Conservation (phyloP, 2,113 vertebrate genomes). For the Butorides virescens region DNA sequence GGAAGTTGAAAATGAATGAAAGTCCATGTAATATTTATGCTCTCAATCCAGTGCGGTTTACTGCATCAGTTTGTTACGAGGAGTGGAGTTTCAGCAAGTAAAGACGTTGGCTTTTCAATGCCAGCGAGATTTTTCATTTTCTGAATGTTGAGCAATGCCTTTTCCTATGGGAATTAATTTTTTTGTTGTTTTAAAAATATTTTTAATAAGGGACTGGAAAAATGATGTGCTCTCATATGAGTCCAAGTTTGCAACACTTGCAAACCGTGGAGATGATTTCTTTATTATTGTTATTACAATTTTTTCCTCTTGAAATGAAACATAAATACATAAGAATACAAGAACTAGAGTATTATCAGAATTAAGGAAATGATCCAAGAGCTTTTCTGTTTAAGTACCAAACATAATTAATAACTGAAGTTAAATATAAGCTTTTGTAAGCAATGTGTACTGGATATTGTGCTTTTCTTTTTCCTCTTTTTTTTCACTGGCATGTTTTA, state of each 20-base stretch:
- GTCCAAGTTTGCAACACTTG: not conserved
- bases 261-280: constrained; percentile 1
- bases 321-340: not conserved
- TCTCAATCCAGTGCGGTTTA: not conserved
- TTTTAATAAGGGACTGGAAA: not conserved
- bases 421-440: not conserved
- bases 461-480: not conserved
- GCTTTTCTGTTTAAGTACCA: not conserved
- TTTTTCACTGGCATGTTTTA: not conserved
- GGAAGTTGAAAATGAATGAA: not conserved
- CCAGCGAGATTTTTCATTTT: not conserved
- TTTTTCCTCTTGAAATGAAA: not conserved
- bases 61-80: not conserved
- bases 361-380: not conserved
- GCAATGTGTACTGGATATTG: not conserved
- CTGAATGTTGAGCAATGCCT: not conserved
- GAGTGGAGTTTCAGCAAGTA: not conserved
- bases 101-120: not conserved
- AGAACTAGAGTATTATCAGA: not conserved
- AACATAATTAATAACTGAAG: not conserved
- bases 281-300: not conserved
- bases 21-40: fast-evolving
- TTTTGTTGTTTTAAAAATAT: not conserved
- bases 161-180: not conserved
- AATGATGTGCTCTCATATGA: not conserved